phyloP scores from a whole-genome alignment of 2,797 vertebrate species.

The Rhinichthys osculus region DNA sequence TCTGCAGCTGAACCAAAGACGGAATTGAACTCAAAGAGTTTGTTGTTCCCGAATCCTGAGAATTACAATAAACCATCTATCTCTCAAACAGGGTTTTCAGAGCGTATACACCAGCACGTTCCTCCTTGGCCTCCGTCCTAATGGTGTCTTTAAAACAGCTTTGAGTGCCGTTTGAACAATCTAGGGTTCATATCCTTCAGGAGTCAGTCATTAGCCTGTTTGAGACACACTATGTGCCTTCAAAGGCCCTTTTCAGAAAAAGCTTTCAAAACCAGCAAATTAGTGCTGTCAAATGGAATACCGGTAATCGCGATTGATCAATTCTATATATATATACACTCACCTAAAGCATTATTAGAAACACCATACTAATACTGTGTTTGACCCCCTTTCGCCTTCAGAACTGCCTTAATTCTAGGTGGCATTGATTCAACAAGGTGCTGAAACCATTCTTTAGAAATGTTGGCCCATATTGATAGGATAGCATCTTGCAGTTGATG shows the following conservation, averaged over 20 bases:
- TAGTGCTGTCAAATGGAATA: too few relatives aligned
- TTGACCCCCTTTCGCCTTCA: too few relatives aligned
- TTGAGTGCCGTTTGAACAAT: background rate
- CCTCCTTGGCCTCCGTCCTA: background rate
- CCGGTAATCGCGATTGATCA: too few relatives aligned
- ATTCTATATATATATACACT: too few relatives aligned
- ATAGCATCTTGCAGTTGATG: too few relatives aligned
- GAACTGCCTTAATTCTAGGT: too few relatives aligned
- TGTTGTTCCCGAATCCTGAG: background rate
- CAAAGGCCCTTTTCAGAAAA: background rate
- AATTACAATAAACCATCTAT: background rate
- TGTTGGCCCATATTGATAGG: too few relatives aligned
- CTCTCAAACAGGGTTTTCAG: background rate
- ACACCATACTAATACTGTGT: too few relatives aligned
- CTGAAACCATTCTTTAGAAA: too few relatives aligned
- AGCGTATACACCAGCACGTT: background rate
- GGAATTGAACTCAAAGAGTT: background rate
- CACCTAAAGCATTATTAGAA: too few relatives aligned
- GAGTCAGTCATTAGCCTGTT: background rate
- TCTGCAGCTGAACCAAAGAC: constrained; percentile 3
- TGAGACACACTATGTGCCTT: background rate
- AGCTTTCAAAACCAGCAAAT: background rate
- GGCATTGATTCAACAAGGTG: too few relatives aligned
- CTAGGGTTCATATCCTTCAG: background rate
- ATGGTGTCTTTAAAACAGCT: background rate